phyloP scores from a whole-genome alignment of 2,113 vertebrate genomes.

The Cervus canadensis region DNA sequence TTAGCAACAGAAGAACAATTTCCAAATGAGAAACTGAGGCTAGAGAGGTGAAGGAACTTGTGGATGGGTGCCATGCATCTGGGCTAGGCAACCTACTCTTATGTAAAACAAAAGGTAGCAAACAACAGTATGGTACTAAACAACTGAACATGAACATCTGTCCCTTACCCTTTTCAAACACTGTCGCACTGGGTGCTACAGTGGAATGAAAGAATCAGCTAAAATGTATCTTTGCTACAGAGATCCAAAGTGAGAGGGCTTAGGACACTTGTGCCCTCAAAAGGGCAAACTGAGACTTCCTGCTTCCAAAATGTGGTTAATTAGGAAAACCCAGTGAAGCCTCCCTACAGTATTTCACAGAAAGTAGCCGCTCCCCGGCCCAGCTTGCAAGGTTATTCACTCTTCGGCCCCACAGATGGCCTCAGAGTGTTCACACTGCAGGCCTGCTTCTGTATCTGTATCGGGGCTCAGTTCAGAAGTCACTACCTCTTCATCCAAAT shows the following conservation, averaged over 20 bases:
- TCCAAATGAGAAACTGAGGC: not conserved
- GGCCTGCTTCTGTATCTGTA: not conserved
- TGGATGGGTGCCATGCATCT: not conserved
- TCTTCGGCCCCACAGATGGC: not conserved
- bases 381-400: not conserved
- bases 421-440: not conserved
- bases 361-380: not conserved
- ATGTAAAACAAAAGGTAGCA: not conserved
- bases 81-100: not conserved
- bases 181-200: not conserved
- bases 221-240: not conserved
- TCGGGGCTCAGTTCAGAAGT: not conserved
- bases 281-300: not conserved
- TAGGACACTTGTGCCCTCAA: not conserved
- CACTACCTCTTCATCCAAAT: not conserved
- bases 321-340: not conserved
- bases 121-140: not conserved
- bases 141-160: not conserved
- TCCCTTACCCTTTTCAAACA: not conserved
- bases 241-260: not conserved
- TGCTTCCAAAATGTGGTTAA: conserved; percentile 4
- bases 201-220: not conserved
- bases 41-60: not conserved
- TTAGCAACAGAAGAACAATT: not conserved
- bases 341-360: not conserved